These are phyloP conservation scores for Spinus olivaceus DNA, from an alignment of 2,797 vertebrate species.

Conservation along the genomic window DNA sequence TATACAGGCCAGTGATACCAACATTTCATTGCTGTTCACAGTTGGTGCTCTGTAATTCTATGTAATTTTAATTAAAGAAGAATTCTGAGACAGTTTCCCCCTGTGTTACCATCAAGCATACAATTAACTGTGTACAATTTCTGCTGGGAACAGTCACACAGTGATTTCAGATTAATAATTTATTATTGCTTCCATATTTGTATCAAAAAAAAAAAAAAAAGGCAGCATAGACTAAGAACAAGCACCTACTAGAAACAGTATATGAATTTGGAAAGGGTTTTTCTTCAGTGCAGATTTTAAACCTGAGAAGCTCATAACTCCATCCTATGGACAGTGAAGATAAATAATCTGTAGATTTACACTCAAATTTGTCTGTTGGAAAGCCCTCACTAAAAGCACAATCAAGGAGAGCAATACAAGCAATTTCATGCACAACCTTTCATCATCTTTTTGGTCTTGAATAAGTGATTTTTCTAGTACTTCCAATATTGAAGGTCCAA, in stretches of 20 bases:
- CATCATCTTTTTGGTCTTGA: background rate
- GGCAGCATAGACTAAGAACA: background rate
- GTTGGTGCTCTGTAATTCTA: constrained; percentile 80
- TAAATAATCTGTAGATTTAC: background rate
- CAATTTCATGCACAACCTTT: background rate
- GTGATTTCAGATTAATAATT: constrained; percentile 80
- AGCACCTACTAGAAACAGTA: background rate
- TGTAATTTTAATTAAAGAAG: constrained; percentile 86
- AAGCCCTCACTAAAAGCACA: background rate
- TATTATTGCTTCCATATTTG: constrained; percentile 71
- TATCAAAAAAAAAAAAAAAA: background rate
- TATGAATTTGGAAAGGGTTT: background rate
- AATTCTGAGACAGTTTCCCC: constrained; percentile 78
- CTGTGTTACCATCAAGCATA: constrained; percentile 79
- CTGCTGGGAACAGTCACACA: constrained; percentile 77
- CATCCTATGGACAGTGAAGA: background rate
- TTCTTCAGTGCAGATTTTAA: background rate
- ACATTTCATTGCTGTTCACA: constrained; percentile 77
- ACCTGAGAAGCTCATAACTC: background rate
- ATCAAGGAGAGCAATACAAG: background rate
- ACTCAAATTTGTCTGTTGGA: background rate
- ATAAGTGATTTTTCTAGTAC: background rate
- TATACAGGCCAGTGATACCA: constrained; percentile 67
- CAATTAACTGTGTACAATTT: constrained; percentile 80
- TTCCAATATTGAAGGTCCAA: background rate